Evolutionary conservation across 2,888 invertebrate species (phyloP), one percentile per base, ranked within the genome.

Genomic region (Polyommatus icarus): DNA sequence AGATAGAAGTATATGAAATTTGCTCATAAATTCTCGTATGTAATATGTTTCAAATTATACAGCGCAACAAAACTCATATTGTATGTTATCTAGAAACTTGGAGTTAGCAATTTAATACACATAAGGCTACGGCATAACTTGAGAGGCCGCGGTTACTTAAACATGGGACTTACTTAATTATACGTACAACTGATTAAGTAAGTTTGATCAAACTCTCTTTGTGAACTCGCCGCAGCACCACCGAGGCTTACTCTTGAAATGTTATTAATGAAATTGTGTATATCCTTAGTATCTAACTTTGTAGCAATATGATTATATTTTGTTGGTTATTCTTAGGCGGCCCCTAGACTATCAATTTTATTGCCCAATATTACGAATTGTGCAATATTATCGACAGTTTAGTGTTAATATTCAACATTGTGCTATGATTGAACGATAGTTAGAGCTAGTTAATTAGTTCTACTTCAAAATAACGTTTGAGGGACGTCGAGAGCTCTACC

Each of bases 151-250:
- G 83, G 83, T 83, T 81, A 82, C 83, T 82, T 82, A 80, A 83
- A 83, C 83, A 84, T 79, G 80, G 82, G 84, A 83, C 83, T 82
- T 83, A 82, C 84, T 84, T 87, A 87, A 87, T 87, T 86, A 87
- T 84, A 86, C 85, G 84, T 85, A 84, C 84, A 85, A 84, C 85
- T 87, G 85, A 88, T 87, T 88, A 87, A 83, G 82, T 81, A 86
- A 86, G 84, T 87, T 86, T 85, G 82, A 84, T 84, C 83, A 82
- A 88, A 88, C 87, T 88, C 88, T 84, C 84, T 83, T 84, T 79
- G 76, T 78, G 78, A 79, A 78, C 24, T 29, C 76, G 54, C 79
- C 79, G 50, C 80, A 82, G 78, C 76, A 78, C 84, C 83, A 78
- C 81, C 79, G 84, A 83, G 85, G 84, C 75, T 80, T 80, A 76